phyloP scores from a whole-genome alignment of 2,797 vertebrate species.

The Myotis myotis region DNA sequence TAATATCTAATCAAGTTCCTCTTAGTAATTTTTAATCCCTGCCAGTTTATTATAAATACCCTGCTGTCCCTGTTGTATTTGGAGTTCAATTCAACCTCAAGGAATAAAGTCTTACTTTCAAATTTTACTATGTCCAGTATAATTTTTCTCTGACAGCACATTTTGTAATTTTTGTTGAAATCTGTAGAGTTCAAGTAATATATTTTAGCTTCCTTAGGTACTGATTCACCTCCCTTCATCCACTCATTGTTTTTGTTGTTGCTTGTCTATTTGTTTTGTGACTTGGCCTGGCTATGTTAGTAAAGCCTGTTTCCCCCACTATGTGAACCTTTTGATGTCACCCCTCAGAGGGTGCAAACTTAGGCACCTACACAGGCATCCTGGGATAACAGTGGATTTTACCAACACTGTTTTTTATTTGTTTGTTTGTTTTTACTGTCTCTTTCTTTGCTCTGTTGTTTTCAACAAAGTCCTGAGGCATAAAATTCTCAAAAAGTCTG shows the following conservation, averaged over 20 bases:
- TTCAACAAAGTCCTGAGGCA: background rate
- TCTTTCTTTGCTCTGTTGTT: background rate
- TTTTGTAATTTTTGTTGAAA: background rate
- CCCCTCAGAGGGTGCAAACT: background rate
- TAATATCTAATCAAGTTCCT: background rate
- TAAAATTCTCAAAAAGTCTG: background rate
- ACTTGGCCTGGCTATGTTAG: background rate
- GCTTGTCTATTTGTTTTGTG: background rate
- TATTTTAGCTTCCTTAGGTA: background rate
- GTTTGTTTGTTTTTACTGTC: background rate
- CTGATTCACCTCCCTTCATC: background rate
- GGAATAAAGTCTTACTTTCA: background rate
- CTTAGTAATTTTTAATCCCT: background rate
- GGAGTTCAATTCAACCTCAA: background rate
- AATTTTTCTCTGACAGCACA: background rate
- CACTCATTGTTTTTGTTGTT: background rate
- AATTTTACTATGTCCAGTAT: background rate
- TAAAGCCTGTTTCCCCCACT: background rate
- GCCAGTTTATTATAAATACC: no score
- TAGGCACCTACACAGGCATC: background rate
- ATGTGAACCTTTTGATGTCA: background rate
- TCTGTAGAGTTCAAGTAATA: background rate
- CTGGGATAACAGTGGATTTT: background rate
- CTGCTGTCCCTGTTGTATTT: background rate
- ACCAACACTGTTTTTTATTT: background rate